Evolutionary conservation across 2,888 invertebrate genomes (phyloP).

Genomic region (Nesidiocoris tenuis): DNA sequence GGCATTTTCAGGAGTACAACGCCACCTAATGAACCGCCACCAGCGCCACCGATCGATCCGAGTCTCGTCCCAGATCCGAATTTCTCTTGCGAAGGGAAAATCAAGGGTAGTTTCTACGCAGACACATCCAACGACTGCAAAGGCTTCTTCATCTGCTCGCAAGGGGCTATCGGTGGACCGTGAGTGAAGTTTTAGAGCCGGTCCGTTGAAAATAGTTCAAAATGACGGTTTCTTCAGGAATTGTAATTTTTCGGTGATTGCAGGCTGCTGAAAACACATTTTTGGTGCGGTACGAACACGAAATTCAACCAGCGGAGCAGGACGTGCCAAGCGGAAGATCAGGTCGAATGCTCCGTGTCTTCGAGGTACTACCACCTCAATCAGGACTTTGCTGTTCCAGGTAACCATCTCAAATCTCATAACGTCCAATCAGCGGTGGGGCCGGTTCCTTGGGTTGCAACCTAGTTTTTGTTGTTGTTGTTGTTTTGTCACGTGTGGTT

Average conservation of each 20-base stretch:
- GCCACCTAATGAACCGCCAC: conserved; percentile 8
- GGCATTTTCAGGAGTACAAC: conserved; percentile 21
- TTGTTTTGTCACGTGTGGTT: no score
- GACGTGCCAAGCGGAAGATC: conserved; percentile 53
- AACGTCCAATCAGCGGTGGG: no score
- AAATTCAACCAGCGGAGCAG: conserved; percentile 53
- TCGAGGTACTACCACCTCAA: conserved; percentile 53
- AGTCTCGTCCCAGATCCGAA: conserved; percentile 50
- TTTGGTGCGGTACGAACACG: conserved; percentile 53
- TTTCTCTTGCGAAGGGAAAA: conserved; percentile 53
- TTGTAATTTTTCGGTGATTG: no score
- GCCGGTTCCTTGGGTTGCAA: background rate
- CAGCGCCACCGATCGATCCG: conserved; percentile 19
- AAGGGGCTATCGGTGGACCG: conserved; percentile 52
- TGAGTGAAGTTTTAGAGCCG: conserved; percentile 42
- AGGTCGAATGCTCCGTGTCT: conserved; percentile 52
- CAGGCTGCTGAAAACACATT: conserved; percentile 53
- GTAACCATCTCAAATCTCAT: conserved; percentile 31
- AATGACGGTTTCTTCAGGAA: no score
- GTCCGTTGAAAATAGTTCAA: conserved; percentile 3
- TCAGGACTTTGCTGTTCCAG: conserved; percentile 49
- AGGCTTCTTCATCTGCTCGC: conserved; percentile 54
- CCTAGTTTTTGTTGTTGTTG: no score
- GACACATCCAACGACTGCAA: conserved; percentile 53
- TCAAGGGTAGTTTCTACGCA: conserved; percentile 54